Conservation (phyloP, 2,113 vertebrate genomes). For the Pseudopipra pipra region DNA sequence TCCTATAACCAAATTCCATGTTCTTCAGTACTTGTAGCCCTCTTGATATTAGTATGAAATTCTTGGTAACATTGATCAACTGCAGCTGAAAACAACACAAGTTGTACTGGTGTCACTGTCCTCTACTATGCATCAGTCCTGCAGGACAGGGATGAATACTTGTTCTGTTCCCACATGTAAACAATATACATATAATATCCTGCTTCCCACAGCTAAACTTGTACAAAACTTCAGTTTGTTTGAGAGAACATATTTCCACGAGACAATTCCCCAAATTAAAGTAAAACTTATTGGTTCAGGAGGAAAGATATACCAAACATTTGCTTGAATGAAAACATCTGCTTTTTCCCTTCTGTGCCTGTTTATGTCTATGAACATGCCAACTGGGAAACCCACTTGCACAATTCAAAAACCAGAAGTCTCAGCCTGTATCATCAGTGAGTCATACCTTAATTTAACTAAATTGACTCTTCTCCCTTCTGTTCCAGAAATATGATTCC, state of each 20-base stretch:
- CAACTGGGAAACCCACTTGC: slow-evolving; percentile 3
- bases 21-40: not conserved
- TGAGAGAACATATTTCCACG: not conserved
- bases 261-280: not conserved
- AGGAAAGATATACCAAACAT: not conserved
- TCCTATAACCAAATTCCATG: not conserved
- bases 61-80: not conserved
- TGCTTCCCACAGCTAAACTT: not conserved
- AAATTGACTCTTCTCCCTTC: not conserved
- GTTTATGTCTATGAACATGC: not conserved
- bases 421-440: not conserved
- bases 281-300: not conserved
- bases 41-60: not conserved
- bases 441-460: slow-evolving; percentile 21
- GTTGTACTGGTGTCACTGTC: not conserved
- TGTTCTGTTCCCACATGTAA: not conserved
- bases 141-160: not conserved
- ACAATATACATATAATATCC: not conserved
- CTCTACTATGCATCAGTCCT: not conserved
- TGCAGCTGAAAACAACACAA: not conserved
- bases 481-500: slow-evolving; percentile 13
- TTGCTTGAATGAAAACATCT: not conserved
- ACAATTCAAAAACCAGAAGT: not conserved
- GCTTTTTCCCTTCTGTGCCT: not conserved
- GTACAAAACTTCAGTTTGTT: not conserved